Conservation (phyloP, 2,113 vertebrate genomes). For the Glaucomys volans region DNA sequence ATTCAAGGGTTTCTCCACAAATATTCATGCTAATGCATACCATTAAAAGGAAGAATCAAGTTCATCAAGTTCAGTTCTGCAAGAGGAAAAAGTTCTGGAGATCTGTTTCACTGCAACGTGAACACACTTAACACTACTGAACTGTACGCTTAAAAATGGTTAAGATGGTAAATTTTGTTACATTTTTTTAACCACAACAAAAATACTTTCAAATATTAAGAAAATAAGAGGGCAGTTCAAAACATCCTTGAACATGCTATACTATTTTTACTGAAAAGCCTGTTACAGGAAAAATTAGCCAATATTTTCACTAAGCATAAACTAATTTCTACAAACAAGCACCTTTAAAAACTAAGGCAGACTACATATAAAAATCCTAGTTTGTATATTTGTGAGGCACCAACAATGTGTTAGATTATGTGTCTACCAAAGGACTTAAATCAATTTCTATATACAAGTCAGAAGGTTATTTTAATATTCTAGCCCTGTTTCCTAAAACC, state of each 20-base stretch:
- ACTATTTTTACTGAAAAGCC: constrained; percentile 55
- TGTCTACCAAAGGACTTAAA: constrained; percentile 36
- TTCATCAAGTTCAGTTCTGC: not conserved
- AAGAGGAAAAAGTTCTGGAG: constrained; percentile 41
- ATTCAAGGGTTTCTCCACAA: constrained; percentile 50
- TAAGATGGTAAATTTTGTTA: not conserved
- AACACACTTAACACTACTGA: constrained; percentile 36
- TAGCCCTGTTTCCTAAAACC: constrained; percentile 45
- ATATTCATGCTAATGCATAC: constrained; percentile 17
- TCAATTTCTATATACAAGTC: constrained; percentile 51
- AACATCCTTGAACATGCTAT: constrained; percentile 25
- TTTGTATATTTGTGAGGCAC: constrained; percentile 18
- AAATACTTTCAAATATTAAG: constrained; percentile 34
- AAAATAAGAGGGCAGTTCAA: not conserved
- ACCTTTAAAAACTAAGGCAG: constrained; percentile 36
- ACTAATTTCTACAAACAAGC: constrained; percentile 49
- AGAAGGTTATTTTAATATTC: constrained; percentile 17
- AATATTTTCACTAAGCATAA: constrained; percentile 27
- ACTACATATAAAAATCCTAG: constrained; percentile 39
- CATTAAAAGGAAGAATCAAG: not conserved
- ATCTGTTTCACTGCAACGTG: constrained; percentile 1
- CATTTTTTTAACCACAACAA: constrained; percentile 45
- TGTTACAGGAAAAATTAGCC: constrained; percentile 44
- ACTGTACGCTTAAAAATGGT: constrained; percentile 4
- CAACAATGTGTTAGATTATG: not conserved